Evolutionary conservation across 1,140 invertebrate species (phyloP).

Genomic region (Nilaparvata lugens): DNA sequence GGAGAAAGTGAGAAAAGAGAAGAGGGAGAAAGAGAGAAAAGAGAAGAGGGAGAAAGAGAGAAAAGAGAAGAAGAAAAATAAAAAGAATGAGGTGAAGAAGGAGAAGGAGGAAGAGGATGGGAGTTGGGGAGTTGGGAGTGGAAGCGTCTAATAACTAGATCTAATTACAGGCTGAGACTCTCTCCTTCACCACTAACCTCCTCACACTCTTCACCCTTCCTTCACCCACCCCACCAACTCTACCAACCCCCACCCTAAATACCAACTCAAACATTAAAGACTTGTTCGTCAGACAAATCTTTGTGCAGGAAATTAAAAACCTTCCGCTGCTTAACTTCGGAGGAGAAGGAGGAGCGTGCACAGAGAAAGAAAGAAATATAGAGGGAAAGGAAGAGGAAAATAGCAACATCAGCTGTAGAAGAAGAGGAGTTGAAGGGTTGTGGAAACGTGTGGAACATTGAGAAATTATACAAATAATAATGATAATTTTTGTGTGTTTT

Average conservation of each 20-base stretch:
- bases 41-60: no score
- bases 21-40: no score
- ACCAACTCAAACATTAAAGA: background rate
- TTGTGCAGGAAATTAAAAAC: slow-evolving; percentile 7
- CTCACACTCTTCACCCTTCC: background rate
- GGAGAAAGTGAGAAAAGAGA: background rate
- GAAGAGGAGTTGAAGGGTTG: no score
- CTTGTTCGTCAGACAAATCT: slow-evolving; percentile 1
- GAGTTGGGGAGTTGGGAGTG: background rate
- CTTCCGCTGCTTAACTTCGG: slow-evolving; percentile 10
- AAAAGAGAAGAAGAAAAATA: no score
- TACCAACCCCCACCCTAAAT: background rate
- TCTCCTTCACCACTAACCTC: background rate
- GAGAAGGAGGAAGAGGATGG: no score
- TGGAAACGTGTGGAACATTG: no score
- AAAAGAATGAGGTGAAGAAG: no score
- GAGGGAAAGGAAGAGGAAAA: no score
- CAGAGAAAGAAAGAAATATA: background rate
- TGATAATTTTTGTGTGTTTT: no score
- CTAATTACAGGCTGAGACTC: background rate
- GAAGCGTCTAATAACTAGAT: slow-evolving; percentile 7
- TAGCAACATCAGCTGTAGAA: no score
- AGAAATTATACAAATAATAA: no score
- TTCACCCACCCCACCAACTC: background rate
- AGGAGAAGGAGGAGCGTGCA: background rate